These are phyloP conservation scores for Bembecia ichneumoniformis DNA, from an alignment of 2,888 invertebrate species.

Conservation along the genomic window DNA sequence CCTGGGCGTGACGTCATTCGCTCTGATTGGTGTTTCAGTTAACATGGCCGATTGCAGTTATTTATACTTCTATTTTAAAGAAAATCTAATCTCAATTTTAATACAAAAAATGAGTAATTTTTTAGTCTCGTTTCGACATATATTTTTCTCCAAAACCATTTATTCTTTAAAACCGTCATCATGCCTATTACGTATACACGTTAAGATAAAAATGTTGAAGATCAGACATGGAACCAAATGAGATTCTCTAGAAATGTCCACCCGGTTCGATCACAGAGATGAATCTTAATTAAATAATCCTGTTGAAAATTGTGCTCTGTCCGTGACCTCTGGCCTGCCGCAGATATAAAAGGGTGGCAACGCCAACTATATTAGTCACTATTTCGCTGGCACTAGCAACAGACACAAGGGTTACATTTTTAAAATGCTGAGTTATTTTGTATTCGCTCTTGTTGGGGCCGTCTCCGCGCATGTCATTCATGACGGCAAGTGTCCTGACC, in stretches of 20 bases:
- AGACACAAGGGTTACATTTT: not conserved
- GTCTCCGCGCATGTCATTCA: constrained; percentile 36
- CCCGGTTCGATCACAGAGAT: constrained; percentile 13
- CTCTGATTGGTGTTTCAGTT: too few relatives aligned
- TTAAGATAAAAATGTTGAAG: too few relatives aligned
- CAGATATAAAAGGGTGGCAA: constrained; percentile 37
- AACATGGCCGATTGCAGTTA: too few relatives aligned
- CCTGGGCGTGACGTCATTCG: too few relatives aligned
- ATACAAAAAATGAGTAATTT: too few relatives aligned
- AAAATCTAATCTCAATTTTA: too few relatives aligned
- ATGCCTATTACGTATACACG: not conserved
- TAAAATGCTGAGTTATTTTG: constrained; percentile 35
- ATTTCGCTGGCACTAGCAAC: constrained; percentile 23
- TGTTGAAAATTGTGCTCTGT: constrained; percentile 30
- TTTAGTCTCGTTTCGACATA: too few relatives aligned
- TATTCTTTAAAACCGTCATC: too few relatives aligned
- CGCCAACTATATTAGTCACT: constrained; percentile 23
- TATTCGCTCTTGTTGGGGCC: constrained; percentile 33
- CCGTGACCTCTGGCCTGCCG: constrained; percentile 39
- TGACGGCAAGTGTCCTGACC: constrained; percentile 41
- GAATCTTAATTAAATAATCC: constrained; percentile 38
- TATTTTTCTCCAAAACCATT: too few relatives aligned
- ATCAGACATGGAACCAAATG: not conserved
- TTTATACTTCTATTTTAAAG: too few relatives aligned
- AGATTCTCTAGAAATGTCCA: constrained; percentile 19